Evolutionary conservation across 30 jellyfish, hydroid and myxozoan genomes (phyloP), one percentile per base, ranked within the genome.

Genomic region (Turritopsis dohrnii): DNA sequence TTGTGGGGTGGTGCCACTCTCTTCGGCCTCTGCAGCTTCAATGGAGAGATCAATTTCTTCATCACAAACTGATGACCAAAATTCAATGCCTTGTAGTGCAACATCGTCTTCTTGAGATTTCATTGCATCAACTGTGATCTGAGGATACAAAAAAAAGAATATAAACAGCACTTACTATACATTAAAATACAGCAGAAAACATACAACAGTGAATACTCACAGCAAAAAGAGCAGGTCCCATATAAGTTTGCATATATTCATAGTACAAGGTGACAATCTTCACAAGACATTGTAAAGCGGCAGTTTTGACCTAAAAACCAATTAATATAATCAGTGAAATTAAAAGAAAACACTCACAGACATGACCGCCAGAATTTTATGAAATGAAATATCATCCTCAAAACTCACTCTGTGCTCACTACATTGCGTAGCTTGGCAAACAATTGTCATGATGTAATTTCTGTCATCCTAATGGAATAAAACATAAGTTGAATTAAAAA

Each of bases 1-100:
- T 53, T 87, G 94, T 0, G 95, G 92, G 28, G 66, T 82, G 1
- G 93, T 27, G 71, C 88, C 80, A 26, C 84, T 83, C 54, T 92
- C 98, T 83, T 86, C 91, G 0, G 98, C 98, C 86, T 92, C 98
- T 7, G 95, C 92, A 4, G 96, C 95, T 81, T 92, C 98, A 29
- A 92, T 71, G 52, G 98, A 88, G 0, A 94, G 84, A 65, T 94
- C 99, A 41, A 89, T 74, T 54, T 94, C 99, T 80, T 89, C 99
- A 65, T 94, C 99, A 80, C 97, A 89, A 23, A 94, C 85, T 25
- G 99, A 86, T 29, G 99, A 94, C 99, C 99, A 94, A 71, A 94
- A 94, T 74, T 94, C 99, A 52, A 94, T 84, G 31, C 99, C 99
- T 76, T 94, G 99, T 52, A 94, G 53, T 7, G 86, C 87, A 8